Evolutionary conservation across 2,888 invertebrate species (phyloP), one percentile per base, ranked within the genome.

Genomic region (Microplitis deprimator): DNA sequence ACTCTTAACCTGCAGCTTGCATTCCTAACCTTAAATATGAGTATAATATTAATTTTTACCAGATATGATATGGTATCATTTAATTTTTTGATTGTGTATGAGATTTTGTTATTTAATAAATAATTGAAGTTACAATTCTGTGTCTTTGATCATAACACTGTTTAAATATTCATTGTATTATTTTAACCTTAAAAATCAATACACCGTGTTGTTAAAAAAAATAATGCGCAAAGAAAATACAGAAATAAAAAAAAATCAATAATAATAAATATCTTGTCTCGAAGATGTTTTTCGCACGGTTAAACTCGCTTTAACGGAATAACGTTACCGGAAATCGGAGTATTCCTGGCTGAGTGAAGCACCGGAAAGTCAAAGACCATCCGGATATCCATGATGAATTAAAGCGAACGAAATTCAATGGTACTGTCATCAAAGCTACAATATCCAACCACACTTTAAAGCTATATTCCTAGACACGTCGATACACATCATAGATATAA

Each of bases 321-420:
- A 29, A 29, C 29, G 68, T 71, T n/a, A 62, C 76, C 75, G 76
- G 79, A 79, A 79, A 78, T 76, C 64, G 74, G 68, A 16, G 68
- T 70, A 68, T 78, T 74, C 76, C 77, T 75, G 65, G 76, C 64
- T 50, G 74, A 62, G 20, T 59, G 68, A 77, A 79, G 73, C 41
- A 65, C 77, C 77, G 79, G 74, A 78, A 77, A 38, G 70, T 68
- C 60, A 59, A 76, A 73, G 76, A 68, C 60, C 38, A 62, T 68
- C 68, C 69, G 77, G 73, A 79, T 77, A 79, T 76, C 65, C 73
- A 73, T 50, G 68, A 59, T 61, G 77, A 67, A 79, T 79, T 77
- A 73, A 69, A 77, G 41, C 60, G 62, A 62, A 7, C 13, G 62
- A 4, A 17, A n/a, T 29, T 29, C 29, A 29, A 29, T 29, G 62